Percentiles rank a stretch among this genome's conserved stretches.
phyloP scores from a whole-genome alignment of 2,888 invertebrate genomes.

The Ernsta delagoae region DNA sequence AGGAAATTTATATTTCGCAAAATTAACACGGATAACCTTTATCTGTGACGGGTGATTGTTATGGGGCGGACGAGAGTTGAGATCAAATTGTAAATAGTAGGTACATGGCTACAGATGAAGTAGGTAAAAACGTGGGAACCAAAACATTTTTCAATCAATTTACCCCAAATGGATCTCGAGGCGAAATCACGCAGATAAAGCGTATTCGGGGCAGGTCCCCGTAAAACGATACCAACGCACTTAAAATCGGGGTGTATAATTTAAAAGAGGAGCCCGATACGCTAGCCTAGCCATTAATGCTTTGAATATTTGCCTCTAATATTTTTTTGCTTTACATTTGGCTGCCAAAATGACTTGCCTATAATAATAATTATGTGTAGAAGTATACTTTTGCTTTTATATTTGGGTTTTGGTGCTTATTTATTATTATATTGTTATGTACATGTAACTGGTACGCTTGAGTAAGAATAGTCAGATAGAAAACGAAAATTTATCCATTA shows the following conservation, averaged over 20 bases:
- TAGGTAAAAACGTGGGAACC: constrained; percentile 54
- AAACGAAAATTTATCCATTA: too few species aligned
- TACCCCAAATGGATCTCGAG: constrained; percentile 60
- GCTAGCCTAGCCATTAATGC: constrained; percentile 45
- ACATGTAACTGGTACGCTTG: too few species aligned
- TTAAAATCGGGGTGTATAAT: constrained; percentile 75
- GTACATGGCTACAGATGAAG: constrained; percentile 15
- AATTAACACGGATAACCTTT: constrained; percentile 4
- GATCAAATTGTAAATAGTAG: constrained; percentile 32
- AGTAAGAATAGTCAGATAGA: too few species aligned
- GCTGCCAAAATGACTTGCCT: too few species aligned
- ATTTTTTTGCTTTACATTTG: constrained; percentile 21
- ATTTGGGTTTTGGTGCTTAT: too few species aligned
- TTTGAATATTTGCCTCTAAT: constrained; percentile 36
- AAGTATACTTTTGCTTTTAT: too few species aligned
- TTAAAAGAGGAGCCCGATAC: constrained; percentile 59
- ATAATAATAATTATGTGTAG: too few species aligned
- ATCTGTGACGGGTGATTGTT: constrained; percentile 1
- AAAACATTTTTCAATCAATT: constrained; percentile 70
- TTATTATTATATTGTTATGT: too few species aligned
- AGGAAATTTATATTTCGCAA: background rate
- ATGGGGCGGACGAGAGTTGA: constrained; percentile 7
- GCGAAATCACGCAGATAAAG: constrained; percentile 64
- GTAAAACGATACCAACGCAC: constrained; percentile 58
- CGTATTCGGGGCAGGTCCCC: constrained; percentile 53